Conservation (phyloP, 1,140 invertebrate species). For the Dendroctonus valens region DNA sequence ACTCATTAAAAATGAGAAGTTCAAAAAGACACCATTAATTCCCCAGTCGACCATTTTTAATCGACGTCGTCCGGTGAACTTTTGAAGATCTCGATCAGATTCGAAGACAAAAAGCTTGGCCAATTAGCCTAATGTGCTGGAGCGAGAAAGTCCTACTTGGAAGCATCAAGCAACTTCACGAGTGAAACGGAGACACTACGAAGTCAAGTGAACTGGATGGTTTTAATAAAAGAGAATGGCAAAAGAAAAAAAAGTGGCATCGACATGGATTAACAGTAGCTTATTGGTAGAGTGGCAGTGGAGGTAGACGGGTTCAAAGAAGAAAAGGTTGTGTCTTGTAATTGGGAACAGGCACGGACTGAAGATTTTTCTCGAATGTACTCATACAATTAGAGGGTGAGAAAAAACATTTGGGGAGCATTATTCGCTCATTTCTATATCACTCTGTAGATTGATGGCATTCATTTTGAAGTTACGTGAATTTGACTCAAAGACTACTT, state of each 20-base stretch:
- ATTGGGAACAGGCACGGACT: slow-evolving; percentile 4
- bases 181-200: neutral
- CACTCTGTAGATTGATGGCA: too few relatives aligned
- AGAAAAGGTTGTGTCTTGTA: slow-evolving; percentile 28
- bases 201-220: slow-evolving; percentile 13
- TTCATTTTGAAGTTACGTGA: too few relatives aligned
- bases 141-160: neutral
- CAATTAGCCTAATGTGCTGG: slow-evolving; percentile 8
- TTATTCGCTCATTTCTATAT: too few relatives aligned
- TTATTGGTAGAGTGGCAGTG: slow-evolving; percentile 21
- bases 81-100: slow-evolving; percentile 8
- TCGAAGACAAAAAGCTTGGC: slow-evolving; percentile 7
- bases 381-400: too few relatives aligned
- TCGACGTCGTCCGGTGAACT: slow-evolving; percentile 16
- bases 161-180: neutral
- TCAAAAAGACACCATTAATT: neutral
- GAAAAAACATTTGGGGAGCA: too few relatives aligned
- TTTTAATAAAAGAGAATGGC: slow-evolving; percentile 28
- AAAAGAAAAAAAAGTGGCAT: slow-evolving; percentile 17
- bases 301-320: slow-evolving; percentile 28
- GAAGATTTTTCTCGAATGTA: neutral
- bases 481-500: too few relatives aligned
- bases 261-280: slow-evolving; percentile 26
- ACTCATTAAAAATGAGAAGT: too few relatives aligned
- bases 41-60: slow-evolving; percentile 6